Evolutionary conservation across 1,140 invertebrate genomes (phyloP), one percentile per base, ranked within the genome.

Genomic region (Drosophila lacteicornis): DNA sequence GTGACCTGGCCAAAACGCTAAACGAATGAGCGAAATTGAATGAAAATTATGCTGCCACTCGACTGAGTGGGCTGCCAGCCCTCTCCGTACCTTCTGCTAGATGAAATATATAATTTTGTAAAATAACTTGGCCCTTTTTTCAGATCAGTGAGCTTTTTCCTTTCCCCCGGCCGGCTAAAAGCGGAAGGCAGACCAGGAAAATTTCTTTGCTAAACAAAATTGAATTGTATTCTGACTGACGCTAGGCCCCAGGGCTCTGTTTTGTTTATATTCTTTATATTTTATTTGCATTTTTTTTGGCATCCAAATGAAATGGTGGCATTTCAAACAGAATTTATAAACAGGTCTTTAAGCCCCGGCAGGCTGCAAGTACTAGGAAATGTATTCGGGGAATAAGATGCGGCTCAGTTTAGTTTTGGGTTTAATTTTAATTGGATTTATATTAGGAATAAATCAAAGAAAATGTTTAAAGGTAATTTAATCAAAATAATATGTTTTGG

Each of bases 111-210:
- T 77, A 86, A 80, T 87, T 80, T 87, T 76, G 63, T 87, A 90
- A 88, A 88, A 88, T 84, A 88, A 88, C 85, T 88, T 84, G 80
- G 84, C 77, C 84, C 80, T 81, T 80, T 88, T 79, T 88, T 73
- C 85, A 88, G 85, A 90, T 90, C 84, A 88, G 68, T 88, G 84
- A 88, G 82, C 85, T 88, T 83, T 84, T 70, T 43, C 60, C 61
- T 17, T 13, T 40, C 19, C 55, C 36, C 15, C 22, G 53, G 0
- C n/a, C 13, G 8, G 53, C 19, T 13, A 33, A 33, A 33, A 7
- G 30, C 30, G 30, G 30, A 46, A 49, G 19, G 40, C 59, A 22
- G 27, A 47, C 36, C 57, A 46, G 49, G 19, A 57, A 61, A 57
- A 83, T 63, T 81, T 74, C 67, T 85, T 67, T 82, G 63, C 70